phyloP scores from a whole-genome alignment of 2,113 vertebrate species.

The Callocephalon fimbriatum region DNA sequence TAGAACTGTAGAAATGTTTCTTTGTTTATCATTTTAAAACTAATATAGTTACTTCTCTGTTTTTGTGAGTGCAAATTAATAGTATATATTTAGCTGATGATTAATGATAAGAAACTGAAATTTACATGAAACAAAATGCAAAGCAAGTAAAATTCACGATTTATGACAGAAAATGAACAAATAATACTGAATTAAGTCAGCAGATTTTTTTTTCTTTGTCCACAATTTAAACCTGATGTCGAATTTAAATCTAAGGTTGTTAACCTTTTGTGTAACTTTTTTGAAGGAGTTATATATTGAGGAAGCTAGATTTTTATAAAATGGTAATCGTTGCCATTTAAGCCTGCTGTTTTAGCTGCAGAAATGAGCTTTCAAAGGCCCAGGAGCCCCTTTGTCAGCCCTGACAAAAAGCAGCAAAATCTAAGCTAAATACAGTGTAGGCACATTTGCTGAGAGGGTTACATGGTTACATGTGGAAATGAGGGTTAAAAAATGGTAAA shows the following conservation, averaged over 20 bases:
- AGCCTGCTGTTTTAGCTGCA: neutral
- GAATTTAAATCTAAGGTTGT: neutral
- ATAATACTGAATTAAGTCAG: neutral
- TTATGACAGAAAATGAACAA: neutral
- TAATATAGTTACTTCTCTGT: neutral
- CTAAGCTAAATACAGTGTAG: neutral
- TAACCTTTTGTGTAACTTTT: neutral
- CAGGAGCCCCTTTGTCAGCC: neutral
- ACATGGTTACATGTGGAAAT: neutral
- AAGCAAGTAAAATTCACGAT: neutral
- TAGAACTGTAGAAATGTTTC: neutral
- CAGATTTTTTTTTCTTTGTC: neutral
- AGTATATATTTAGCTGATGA: neutral
- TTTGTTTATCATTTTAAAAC: neutral
- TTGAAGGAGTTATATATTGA: neutral
- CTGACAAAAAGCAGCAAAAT: slow-evolving; percentile 27
- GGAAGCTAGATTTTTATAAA: neutral
- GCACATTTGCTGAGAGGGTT: neutral
- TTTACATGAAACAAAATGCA: neutral
- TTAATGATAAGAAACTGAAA: neutral
- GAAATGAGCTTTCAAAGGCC: neutral
- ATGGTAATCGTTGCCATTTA: neutral
- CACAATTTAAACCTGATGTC: neutral
- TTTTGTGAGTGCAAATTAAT: neutral
- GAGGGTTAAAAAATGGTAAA: neutral